Evolutionary conservation across 2,113 vertebrate species (phyloP), one percentile per base, ranked within the genome.

Genomic region (Benitochromis conjunctus): DNA sequence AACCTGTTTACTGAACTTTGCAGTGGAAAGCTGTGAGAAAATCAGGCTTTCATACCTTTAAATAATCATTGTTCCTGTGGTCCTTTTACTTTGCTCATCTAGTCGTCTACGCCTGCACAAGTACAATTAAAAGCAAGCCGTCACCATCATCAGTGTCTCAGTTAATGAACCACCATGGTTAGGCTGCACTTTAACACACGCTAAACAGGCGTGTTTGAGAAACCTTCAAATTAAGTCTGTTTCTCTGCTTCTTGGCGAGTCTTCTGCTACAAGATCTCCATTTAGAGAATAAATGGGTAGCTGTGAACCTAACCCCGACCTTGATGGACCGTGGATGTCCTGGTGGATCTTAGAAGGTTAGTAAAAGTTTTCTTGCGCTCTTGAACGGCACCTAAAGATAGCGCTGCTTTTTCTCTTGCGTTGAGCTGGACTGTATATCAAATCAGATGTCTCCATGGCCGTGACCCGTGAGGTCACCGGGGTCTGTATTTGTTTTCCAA

Each of bases 341-440:
- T 41, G n/a, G 21, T 4, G 41, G 19, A 26, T 29, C 16, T 0
- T 26, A 26, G 36, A 21, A 69, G 12, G 7, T 69, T 14, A 14
- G 36, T 41, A 41, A 0, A 11, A 9, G 36, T 69, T 43, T 43
- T 69, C 62, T 66, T 0, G 34, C 2, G 1, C 34, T 66, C 62
- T 69, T 0, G 4, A 41, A 0, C 1, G 3, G n/a, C n/a, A 43
- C 64, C 64, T 69, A 1, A 69, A 69, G 3, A 24, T 43, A 36
- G 36, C 2, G 12, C 64, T 41, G 36, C 38, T 1, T 24, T 69
- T 4, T 21, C 36, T 43, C 2, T 43, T 69, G 12, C 19, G 21
- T 1, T 24, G 7, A 69, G 9, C 58, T 36, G 58, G n/a, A 43
- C n/a, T 51, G 16, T 2, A 53, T 19, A 53, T 19, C 14, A 51